Evolutionary conservation across 2,113 vertebrate species (phyloP).

Genomic region (Penelope pileata): DNA sequence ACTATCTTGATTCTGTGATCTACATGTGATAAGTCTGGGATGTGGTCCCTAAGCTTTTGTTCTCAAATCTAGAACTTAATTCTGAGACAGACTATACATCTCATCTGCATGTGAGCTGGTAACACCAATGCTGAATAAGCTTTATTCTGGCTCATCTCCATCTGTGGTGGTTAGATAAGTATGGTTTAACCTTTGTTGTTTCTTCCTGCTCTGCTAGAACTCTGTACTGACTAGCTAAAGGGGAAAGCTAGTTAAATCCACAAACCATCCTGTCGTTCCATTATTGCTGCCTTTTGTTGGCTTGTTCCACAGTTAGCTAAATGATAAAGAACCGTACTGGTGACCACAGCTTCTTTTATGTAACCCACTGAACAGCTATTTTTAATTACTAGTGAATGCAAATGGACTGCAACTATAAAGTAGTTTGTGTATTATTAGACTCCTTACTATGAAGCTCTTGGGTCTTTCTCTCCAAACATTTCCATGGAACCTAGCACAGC

Average conservation of each 20-base stretch:
- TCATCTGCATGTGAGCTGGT: neutral
- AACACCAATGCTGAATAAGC: fast-evolving
- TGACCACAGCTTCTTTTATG: neutral
- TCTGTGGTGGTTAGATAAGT: neutral
- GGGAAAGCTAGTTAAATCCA: neutral
- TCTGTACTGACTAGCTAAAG: neutral
- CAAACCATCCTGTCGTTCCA: neutral
- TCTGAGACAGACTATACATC: neutral
- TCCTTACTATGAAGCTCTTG: neutral
- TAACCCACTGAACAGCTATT: neutral
- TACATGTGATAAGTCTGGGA: neutral
- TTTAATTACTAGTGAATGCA: neutral
- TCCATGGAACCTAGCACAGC: neutral
- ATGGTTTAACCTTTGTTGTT: neutral
- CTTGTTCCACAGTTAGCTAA: neutral
- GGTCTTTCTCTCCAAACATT: neutral
- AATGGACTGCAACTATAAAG: neutral
- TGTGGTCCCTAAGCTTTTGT: neutral
- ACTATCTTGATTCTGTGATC: too few relatives aligned
- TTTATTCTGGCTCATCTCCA: neutral
- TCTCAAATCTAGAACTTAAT: neutral
- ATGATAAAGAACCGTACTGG: neutral
- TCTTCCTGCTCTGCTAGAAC: neutral
- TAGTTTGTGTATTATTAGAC: neutral
- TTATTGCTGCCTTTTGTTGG: neutral